Percentiles rank a stretch among this genome's conserved stretches.
Conservation (phyloP, 1,140 invertebrate species). For the Hirudo medicinalis region DNA sequence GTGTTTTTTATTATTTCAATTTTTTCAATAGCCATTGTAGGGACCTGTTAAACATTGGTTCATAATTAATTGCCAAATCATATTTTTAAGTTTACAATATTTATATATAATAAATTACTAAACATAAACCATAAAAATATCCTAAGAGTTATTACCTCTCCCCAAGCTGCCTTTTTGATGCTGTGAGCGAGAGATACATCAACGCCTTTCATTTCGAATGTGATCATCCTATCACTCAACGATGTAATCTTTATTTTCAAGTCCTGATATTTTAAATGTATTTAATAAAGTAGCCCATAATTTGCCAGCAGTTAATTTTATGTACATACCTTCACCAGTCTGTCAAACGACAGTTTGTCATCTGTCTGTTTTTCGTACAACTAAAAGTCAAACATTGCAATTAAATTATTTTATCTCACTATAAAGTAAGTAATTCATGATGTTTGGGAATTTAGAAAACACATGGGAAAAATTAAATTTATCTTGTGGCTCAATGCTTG, state of each 20-base stretch:
- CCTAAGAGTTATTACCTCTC: neutral
- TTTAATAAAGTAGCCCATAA: neutral
- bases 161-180: neutral
- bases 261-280: neutral
- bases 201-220: neutral
- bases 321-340: no score
- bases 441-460: neutral
- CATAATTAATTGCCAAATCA: neutral
- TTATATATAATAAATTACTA: neutral
- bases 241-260: neutral
- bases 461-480: no score
- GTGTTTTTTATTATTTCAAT: constrained; percentile 90
- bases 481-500: no score
- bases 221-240: neutral
- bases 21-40: constrained; percentile 96
- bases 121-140: neutral
- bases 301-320: neutral
- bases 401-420: no score
- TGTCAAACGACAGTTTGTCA: no score
- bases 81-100: neutral
- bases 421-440: neutral
- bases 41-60: constrained; percentile 46
- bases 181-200: neutral
- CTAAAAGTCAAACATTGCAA: neutral
- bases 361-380: neutral